Conservation (phyloP, 2,113 vertebrate genomes). For the Eptesicus fuscus region DNA sequence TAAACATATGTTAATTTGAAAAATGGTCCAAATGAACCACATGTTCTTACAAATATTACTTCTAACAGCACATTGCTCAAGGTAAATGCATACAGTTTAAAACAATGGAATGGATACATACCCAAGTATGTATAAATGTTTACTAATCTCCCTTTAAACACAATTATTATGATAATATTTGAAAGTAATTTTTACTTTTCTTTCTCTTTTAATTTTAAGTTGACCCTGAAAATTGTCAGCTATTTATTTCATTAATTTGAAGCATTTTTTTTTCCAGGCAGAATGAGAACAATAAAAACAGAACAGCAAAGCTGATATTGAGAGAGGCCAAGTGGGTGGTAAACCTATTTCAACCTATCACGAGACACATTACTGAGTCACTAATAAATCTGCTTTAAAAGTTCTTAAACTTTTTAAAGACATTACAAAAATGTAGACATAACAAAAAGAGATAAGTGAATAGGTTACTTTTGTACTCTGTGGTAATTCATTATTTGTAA, state of each 20-base stretch:
- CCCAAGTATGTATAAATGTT: neutral
- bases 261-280: neutral
- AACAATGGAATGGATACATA: neutral
- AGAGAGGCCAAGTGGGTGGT: neutral
- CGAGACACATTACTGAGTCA: rapidly evolving
- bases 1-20: neutral
- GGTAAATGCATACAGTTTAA: neutral
- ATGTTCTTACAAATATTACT: neutral
- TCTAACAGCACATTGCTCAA: neutral
- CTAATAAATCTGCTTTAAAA: neutral
- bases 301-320: neutral
- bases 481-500: neutral
- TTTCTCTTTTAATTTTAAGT: neutral
- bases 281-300: neutral
- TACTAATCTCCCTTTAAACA: neutral
- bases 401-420: neutral
- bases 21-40: neutral
- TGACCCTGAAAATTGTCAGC: neutral
- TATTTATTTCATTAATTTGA: neutral
- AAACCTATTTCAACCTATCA: neutral
- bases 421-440: neutral
- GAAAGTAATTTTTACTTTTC: neutral
- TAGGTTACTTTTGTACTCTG: neutral
- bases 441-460: neutral
- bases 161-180: neutral